Percentiles rank a stretch among this genome's conserved stretches.
phyloP scores from a whole-genome alignment of 2,797 vertebrate species.

The Spatula clypeata region DNA sequence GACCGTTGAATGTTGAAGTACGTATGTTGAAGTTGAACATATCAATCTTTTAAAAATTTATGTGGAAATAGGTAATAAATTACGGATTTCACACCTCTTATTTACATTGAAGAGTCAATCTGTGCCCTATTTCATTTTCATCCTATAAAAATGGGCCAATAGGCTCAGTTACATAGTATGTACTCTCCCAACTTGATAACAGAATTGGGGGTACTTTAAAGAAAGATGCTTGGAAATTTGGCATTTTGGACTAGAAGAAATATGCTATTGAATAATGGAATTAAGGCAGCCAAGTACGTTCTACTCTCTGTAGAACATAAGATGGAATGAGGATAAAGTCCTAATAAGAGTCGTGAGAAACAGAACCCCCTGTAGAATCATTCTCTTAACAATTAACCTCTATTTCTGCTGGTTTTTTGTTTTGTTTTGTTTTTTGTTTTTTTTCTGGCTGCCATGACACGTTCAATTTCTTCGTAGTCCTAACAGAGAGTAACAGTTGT shows the following conservation, averaged over 20 bases:
- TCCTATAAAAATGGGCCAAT: neutral
- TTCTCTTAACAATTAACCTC: neutral
- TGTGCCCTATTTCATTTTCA: neutral
- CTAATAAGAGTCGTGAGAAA: neutral
- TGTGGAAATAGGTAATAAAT: neutral
- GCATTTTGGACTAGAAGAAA: neutral
- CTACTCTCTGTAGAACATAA: neutral
- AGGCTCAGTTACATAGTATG: neutral
- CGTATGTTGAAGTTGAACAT: neutral
- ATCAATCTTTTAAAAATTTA: neutral
- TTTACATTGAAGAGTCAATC: neutral
- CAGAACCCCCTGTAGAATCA: neutral
- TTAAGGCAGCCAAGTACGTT: fast-evolving
- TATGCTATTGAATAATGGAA: neutral
- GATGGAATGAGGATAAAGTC: neutral
- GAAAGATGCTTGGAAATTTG: neutral
- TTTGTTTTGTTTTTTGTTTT: fast-evolving
- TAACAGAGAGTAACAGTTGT: neutral
- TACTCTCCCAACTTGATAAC: neutral
- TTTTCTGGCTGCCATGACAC: neutral
- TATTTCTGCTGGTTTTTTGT: neutral
- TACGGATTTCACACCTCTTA: fast-evolving
- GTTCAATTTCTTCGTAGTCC: neutral
- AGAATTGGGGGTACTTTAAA: neutral
- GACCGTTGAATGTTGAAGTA: too few relatives aligned